phyloP scores from a whole-genome alignment of 2,888 invertebrate species.

The Pemphredon lugubris region DNA sequence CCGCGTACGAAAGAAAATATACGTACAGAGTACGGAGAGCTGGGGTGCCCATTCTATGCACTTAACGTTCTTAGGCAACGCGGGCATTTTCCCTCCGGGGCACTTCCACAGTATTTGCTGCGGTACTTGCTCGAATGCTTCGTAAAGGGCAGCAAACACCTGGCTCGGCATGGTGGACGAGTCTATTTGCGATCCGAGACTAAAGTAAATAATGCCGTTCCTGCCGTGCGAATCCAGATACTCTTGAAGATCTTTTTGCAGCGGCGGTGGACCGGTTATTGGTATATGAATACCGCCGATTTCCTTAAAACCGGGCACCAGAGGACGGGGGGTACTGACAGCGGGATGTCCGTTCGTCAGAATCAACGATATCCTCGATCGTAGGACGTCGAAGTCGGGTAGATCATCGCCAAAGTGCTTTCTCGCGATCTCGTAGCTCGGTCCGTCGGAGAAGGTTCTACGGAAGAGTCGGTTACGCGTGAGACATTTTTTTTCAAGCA shows the following conservation, averaged over 20 bases:
- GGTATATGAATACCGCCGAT: conserved; percentile 83
- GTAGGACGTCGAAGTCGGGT: conserved; percentile 79
- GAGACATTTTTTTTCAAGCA: neutral
- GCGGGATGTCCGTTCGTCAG: conserved; percentile 82
- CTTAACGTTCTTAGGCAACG: conserved; percentile 73
- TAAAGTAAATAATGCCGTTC: conserved; percentile 61
- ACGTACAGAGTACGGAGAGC: conserved; percentile 65
- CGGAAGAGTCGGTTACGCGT: neutral
- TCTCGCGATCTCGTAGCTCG: conserved; percentile 53
- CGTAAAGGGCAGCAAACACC: conserved; percentile 58
- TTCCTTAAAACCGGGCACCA: conserved; percentile 81
- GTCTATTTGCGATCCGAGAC: conserved; percentile 55
- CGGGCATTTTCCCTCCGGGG: conserved; percentile 57
- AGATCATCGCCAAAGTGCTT: conserved; percentile 66
- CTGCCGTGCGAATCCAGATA: conserved; percentile 44
- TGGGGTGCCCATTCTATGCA: conserved; percentile 73
- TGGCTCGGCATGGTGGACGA: conserved; percentile 52
- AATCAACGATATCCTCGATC: conserved; percentile 81
- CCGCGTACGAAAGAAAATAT: conserved; percentile 17
- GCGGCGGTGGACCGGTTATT: conserved; percentile 51
- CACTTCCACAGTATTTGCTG: conserved; percentile 70
- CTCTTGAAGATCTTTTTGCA: conserved; percentile 40
- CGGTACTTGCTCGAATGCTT: conserved; percentile 65
- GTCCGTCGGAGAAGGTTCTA: conserved; percentile 44
- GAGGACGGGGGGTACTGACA: conserved; percentile 81